phyloP scores from a whole-genome alignment of 2,888 invertebrate genomes.

The Exocentrus adspersus region DNA sequence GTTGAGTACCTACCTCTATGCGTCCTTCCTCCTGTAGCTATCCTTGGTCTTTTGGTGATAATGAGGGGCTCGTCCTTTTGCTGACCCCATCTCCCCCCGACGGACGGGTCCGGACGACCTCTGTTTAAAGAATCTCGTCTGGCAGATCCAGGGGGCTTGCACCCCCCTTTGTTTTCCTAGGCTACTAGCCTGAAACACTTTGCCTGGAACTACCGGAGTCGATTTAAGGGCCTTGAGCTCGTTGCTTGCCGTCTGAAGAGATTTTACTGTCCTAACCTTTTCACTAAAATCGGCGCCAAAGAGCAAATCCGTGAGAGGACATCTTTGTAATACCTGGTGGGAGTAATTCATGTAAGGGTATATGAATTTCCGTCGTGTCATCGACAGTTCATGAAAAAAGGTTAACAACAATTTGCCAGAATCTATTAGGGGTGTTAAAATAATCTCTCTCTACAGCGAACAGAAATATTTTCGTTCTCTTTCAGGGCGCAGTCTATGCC shows the following conservation, averaged over 20 bases:
- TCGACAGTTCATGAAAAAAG: slow-evolving; percentile 19
- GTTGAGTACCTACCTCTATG: background rate
- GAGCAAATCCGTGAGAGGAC: slow-evolving; percentile 17
- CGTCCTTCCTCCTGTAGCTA: background rate
- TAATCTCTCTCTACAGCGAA: background rate
- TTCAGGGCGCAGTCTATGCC: background rate
- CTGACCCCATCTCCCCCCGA: background rate
- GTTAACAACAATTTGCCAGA: background rate
- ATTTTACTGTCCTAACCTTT: slow-evolving; percentile 8
- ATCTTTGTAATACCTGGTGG: slow-evolving; percentile 24
- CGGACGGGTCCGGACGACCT: background rate
- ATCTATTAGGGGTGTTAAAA: background rate
- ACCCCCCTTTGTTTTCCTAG: background rate
- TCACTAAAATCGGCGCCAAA: slow-evolving; percentile 29
- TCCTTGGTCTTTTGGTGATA: background rate
- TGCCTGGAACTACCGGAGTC: background rate
- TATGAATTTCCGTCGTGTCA: slow-evolving; percentile 24
- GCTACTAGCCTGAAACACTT: background rate
- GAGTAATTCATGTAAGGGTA: slow-evolving; percentile 24
- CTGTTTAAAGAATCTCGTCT: background rate
- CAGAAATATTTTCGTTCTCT: background rate
- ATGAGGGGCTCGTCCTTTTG: background rate
- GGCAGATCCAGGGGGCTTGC: background rate
- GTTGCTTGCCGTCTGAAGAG: background rate
- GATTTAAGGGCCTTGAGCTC: background rate